These are phyloP conservation scores for Paralinhomoeus sp. DNA, from an alignment of 2,888 invertebrate genomes.

Conservation along the genomic window DNA sequence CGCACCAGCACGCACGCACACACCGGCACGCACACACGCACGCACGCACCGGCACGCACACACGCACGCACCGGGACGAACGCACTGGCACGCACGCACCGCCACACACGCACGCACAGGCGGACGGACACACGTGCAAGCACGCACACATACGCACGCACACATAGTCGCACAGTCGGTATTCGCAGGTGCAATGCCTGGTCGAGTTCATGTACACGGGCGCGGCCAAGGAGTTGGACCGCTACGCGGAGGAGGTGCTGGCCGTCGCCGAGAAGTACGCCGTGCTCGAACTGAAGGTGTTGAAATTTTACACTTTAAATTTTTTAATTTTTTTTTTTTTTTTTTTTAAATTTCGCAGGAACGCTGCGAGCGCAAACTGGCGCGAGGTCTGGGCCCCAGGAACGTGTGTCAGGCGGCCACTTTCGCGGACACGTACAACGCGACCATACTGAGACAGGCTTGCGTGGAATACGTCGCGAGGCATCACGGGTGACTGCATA, in stretches of 20 bases:
- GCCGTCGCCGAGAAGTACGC: slow-evolving; percentile 5
- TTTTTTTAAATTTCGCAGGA: slow-evolving; percentile 11
- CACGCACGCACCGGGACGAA: too few species aligned
- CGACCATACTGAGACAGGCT: too few species aligned
- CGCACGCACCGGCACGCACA: too few species aligned
- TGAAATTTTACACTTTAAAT: neutral
- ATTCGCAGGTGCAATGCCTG: slow-evolving; percentile 14
- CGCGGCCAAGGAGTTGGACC: slow-evolving; percentile 7
- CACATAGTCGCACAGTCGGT: too few species aligned
- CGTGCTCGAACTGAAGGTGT: neutral
- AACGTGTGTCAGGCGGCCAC: slow-evolving; percentile 11
- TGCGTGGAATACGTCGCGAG: too few species aligned
- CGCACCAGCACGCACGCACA: too few species aligned
- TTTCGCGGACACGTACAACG: slow-evolving; percentile 16
- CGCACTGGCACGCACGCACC: too few species aligned
- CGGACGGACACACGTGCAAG: too few species aligned
- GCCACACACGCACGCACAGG: too few species aligned
- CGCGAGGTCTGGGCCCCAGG: slow-evolving; percentile 10
- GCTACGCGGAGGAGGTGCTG: slow-evolving; percentile 15
- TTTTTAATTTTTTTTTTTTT: neutral
- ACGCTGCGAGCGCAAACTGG: slow-evolving; percentile 15
- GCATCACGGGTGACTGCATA: too few species aligned
- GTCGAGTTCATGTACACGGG: slow-evolving; percentile 21
- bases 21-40: too few species aligned
- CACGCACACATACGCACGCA: too few species aligned